Percentiles rank a stretch among this genome's conserved stretches.
Evolutionary conservation across 2,113 vertebrate genomes (phyloP).

Genomic region (Calcarius ornatus): DNA sequence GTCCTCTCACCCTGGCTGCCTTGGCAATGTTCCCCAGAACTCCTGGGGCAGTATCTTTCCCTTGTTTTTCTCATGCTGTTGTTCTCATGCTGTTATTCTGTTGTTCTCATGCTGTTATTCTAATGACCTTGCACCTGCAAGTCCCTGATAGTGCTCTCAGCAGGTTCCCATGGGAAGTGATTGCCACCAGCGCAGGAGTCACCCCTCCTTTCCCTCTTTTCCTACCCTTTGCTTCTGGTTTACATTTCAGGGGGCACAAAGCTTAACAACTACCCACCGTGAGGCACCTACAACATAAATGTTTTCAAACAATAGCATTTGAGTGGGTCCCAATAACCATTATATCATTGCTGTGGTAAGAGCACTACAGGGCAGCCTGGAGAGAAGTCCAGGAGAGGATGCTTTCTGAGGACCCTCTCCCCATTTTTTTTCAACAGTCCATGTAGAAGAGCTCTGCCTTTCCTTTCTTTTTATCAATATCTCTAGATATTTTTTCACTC

Average conservation of each 20-base stretch:
- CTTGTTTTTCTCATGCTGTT: background rate
- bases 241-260: background rate
- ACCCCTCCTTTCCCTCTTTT: background rate
- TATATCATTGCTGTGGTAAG: background rate
- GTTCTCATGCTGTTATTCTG: background rate
- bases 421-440: background rate
- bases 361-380: background rate
- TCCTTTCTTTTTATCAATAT: background rate
- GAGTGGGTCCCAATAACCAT: background rate
- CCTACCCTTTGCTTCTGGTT: background rate
- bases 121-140: slow-evolving; percentile 56
- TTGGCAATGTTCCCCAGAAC: background rate
- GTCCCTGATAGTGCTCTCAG: background rate
- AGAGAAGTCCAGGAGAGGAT: background rate
- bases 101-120: background rate
- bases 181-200: background rate
- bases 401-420: background rate
- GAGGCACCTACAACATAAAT: background rate
- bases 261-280: background rate
- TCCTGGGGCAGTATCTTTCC: background rate
- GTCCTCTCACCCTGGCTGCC: background rate
- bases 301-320: background rate
- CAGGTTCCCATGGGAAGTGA: background rate
- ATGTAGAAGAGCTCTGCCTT: background rate
- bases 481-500: background rate